A percentile compares a stretch with the other conserved stretches of the same genome.
These are phyloP conservation scores for Pycnonotus jocosus DNA, from an alignment of 2,113 vertebrate genomes.

Conservation along the genomic window DNA sequence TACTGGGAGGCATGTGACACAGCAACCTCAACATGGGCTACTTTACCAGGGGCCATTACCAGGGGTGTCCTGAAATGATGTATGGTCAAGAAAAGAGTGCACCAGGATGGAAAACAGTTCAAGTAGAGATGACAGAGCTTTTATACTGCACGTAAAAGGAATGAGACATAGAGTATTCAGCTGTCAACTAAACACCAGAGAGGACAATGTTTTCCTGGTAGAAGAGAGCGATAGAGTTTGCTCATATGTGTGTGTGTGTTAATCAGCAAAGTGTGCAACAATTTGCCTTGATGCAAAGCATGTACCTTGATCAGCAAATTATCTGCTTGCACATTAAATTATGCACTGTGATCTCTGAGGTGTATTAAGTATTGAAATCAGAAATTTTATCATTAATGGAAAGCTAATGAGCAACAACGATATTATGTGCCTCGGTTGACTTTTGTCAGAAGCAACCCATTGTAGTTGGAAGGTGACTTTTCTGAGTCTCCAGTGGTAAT, in stretches of 20 bases:
- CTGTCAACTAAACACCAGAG: not conserved
- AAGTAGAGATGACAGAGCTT: not conserved
- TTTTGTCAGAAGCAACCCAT: not conserved
- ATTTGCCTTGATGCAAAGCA: not conserved
- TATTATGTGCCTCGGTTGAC: not conserved
- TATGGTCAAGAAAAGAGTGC: not conserved
- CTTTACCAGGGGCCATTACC: not conserved
- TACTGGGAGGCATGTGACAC: not conserved
- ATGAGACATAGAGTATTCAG: not conserved
- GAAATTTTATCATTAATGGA: not conserved
- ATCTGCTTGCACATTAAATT: constrained; percentile 38
- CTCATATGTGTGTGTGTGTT: not conserved
- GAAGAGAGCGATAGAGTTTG: rapidly evolving
- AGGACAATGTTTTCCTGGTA: not conserved
- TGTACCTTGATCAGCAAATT: constrained; percentile 46
- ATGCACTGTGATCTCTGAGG: constrained; percentile 22
- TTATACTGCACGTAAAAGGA: not conserved
- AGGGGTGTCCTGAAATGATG: not conserved
- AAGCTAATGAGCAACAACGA: constrained; percentile 22
- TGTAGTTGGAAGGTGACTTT: constrained; percentile 53
- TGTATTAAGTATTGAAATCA: constrained; percentile 29
- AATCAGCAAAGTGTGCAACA: constrained; percentile 3
- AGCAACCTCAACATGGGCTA: not conserved
- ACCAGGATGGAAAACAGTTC: not conserved
- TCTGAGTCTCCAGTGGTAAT: not conserved